Base-by-base conservation (phyloP, 2,888 invertebrate genomes). In the Spialia ferax region DNA sequence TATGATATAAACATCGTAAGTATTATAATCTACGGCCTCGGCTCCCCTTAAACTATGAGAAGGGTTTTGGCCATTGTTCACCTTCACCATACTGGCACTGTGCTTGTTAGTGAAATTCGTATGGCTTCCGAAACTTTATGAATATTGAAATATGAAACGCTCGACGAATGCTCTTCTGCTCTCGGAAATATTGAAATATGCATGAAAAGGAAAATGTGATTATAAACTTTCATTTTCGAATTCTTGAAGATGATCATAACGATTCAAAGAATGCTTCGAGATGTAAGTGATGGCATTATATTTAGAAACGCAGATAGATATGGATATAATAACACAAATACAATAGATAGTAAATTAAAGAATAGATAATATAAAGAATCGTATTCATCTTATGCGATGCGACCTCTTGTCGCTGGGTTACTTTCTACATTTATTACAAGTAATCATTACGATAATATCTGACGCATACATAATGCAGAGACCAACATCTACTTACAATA, bases 351-450 rank as follows among this genome's bases (percentile, higher is more conserved):
- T 29, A 38, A 38, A 38, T 38, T 38, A 38, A 38, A n/a, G 38
- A 38, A 38, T n/a, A 38, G 2, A 38, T 38, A n/a, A 38, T n/a
- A 6, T 29, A 29, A 1, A 29, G 38, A 3, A 38, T 5, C n/a
- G n/a, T 13, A 38, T 3, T 38, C n/a, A n/a, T n/a, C 38, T 38
- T 6, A 35, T n/a, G 38, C 38, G 38, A 38, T 10, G 32, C n/a
- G n/a, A n/a, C 38, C 38, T 38, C n/a, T 38, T 38, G 38, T 38
- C 38, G n/a, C 38, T n/a, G n/a, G 11, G n/a, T 13, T 35, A 35
- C 35, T 38, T 38, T 38, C 38, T 38, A 38, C 38, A n/a, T 38
- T 38, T n/a, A n/a, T n/a, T 38, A n/a, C n/a, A n/a, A 38, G 38
- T 38, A 13, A 38, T 38, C 11, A 38, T 38, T n/a, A 38, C n/a